Conservation (phyloP, 2,888 invertebrate species). For the Stenichneumon culpator region DNA sequence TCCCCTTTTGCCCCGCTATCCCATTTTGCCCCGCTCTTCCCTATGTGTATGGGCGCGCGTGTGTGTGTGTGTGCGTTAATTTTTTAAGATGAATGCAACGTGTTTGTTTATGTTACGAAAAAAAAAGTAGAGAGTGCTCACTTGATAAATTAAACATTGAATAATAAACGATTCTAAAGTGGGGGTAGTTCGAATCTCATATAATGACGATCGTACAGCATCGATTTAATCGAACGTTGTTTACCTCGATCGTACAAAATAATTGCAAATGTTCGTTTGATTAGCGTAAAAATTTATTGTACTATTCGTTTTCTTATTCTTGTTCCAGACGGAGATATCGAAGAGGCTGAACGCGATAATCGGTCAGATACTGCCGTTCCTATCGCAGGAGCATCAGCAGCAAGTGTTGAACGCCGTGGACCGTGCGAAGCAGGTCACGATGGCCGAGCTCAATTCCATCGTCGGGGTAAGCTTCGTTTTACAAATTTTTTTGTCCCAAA, state of each 20-base stretch:
- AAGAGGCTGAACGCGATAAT: constrained; percentile 98
- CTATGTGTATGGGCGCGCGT: too few relatives aligned
- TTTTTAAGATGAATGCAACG: background rate
- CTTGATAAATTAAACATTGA: constrained; percentile 40
- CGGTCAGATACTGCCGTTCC: constrained; percentile 97
- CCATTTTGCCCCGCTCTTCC: too few relatives aligned
- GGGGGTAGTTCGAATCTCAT: background rate
- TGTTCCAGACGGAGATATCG: constrained; percentile 97
- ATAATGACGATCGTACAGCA: background rate
- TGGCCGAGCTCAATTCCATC: constrained; percentile 98
- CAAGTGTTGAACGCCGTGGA: constrained; percentile 98
- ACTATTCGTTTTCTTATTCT: constrained; percentile 45
- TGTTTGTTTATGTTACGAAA: background rate
- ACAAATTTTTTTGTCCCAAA: background rate
- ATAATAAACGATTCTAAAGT: constrained; percentile 8
- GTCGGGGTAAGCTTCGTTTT: constrained; percentile 93
- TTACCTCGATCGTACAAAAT: background rate
- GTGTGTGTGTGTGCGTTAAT: too few relatives aligned
- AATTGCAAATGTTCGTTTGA: background rate
- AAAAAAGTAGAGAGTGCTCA: background rate
- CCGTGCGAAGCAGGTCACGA: constrained; percentile 98
- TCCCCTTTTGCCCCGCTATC: too few relatives aligned
- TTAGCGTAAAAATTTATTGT: background rate
- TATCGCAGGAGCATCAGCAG: constrained; percentile 98
- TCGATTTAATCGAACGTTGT: background rate